A percentile compares a stretch with the other conserved stretches of the same genome.
These are phyloP conservation scores for Phataginus tricuspis DNA, from an alignment of 2,797 vertebrate species.

Conservation along the genomic window DNA sequence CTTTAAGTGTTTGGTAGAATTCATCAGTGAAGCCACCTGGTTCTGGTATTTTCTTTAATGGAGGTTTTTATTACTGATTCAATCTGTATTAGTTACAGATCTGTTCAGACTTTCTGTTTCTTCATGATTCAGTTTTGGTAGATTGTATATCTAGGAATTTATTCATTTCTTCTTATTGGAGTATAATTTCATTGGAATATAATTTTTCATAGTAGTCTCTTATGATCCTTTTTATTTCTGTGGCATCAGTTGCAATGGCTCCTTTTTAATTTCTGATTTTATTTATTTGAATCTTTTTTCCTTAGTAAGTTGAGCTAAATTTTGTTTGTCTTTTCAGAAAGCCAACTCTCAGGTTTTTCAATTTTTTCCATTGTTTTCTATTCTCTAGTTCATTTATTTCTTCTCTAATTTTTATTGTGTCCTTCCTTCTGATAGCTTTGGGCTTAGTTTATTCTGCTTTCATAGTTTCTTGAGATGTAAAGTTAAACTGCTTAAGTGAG, in stretches of 20 bases:
- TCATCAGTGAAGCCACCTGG: neutral
- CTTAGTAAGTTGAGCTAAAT: neutral
- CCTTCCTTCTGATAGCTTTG: neutral
- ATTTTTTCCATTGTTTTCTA: neutral
- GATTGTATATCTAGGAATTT: neutral
- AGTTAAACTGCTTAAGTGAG: neutral
- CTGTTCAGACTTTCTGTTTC: neutral
- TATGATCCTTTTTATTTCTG: neutral
- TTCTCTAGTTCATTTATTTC: neutral
- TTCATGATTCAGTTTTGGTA: neutral
- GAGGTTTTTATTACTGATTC: neutral
- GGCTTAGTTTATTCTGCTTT: neutral
- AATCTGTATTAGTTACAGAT: neutral
- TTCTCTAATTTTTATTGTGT: neutral
- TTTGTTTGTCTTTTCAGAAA: neutral
- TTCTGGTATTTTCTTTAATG: neutral
- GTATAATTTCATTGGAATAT: no score
- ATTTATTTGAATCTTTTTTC: neutral
- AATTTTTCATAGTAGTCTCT: neutral
- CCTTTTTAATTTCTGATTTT: neutral
- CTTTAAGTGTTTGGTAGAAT: neutral
- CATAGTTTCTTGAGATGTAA: neutral
- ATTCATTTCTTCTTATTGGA: neutral
- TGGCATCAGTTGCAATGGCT: neutral
- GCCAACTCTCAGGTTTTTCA: neutral